A percentile compares a stretch with the other conserved stretches of the same genome.
phyloP scores from a whole-genome alignment of 1,140 invertebrate species.

The Brachionus plicatilis region DNA sequence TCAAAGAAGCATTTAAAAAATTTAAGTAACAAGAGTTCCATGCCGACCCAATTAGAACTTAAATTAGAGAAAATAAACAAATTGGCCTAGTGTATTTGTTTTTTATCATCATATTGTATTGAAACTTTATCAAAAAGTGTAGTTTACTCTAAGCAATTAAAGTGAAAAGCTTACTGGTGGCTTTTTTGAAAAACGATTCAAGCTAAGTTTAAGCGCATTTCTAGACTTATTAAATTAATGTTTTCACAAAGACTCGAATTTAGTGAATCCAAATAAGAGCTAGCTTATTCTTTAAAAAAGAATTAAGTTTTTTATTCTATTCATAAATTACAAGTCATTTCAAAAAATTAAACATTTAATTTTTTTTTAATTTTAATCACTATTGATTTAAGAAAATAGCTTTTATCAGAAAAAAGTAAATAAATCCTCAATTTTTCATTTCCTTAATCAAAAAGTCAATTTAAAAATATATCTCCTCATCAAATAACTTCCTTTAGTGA shows the following conservation, averaged over 20 bases:
- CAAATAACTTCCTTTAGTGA: no score
- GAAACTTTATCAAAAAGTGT: conserved; percentile 15
- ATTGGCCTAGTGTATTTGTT: conserved; percentile 12
- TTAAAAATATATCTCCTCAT: no score
- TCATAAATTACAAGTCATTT: neutral
- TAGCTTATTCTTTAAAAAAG: neutral
- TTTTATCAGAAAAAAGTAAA: no score
- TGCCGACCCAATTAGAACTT: conserved; percentile 8
- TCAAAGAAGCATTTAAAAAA: neutral
- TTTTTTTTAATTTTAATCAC: neutral
- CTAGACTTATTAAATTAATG: conserved; percentile 24
- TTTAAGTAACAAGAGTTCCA: conserved; percentile 1
- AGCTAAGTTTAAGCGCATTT: neutral
- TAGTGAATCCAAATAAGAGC: neutral
- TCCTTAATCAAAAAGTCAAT: neutral
- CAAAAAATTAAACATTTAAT: neutral
- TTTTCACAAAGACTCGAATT: conserved; percentile 20
- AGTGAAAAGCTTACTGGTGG: neutral
- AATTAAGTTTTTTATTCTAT: neutral
- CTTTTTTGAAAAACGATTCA: neutral
- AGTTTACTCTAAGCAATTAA: conserved; percentile 18
- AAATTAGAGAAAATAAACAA: conserved; percentile 15
- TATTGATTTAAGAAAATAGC: no score
- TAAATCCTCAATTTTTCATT: neutral
- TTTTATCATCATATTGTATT: neutral